Evolutionary conservation across 2,888 invertebrate species (phyloP).

Genomic region (Mactromeris polynyma): DNA sequence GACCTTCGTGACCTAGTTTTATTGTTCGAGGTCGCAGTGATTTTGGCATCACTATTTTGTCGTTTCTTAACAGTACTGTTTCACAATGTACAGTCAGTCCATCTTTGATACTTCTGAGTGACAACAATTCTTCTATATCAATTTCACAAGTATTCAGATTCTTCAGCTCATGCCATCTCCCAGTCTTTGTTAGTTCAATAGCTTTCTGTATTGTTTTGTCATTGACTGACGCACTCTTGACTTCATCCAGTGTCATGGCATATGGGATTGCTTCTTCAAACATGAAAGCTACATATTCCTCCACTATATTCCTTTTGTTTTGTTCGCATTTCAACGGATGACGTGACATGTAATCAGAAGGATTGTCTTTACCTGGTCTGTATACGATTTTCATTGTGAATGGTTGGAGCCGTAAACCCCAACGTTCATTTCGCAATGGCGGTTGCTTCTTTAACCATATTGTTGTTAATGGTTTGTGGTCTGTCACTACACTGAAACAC

Average conservation of each 20-base stretch:
- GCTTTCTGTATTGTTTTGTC: slow-evolving; percentile 68
- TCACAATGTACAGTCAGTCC: neutral
- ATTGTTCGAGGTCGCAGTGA: slow-evolving; percentile 57
- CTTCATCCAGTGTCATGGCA: slow-evolving; percentile 72
- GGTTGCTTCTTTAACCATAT: slow-evolving; percentile 54
- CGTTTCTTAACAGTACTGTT: neutral
- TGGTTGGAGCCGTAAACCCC: slow-evolving; percentile 63
- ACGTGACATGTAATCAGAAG: slow-evolving; percentile 74
- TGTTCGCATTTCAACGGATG: slow-evolving; percentile 49
- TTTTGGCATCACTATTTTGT: neutral
- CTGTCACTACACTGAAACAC: slow-evolving; percentile 74
- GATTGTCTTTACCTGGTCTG: slow-evolving; percentile 71
- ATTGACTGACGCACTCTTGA: slow-evolving; percentile 53
- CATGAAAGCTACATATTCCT: slow-evolving; percentile 73
- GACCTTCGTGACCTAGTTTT: slow-evolving; percentile 72
- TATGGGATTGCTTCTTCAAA: slow-evolving; percentile 55
- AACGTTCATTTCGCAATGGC: slow-evolving; percentile 71
- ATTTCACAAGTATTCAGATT: slow-evolving; percentile 47
- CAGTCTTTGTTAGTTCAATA: slow-evolving; percentile 49
- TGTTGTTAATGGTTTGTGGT: slow-evolving; percentile 71
- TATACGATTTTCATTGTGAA: slow-evolving; percentile 69
- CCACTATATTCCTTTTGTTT: slow-evolving; percentile 43
- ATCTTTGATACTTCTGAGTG: neutral
- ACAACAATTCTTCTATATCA: slow-evolving; percentile 37
- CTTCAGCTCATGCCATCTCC: slow-evolving; percentile 60